These are phyloP conservation scores for Netelia fuscicornis DNA, from an alignment of 2,888 invertebrate species.

Conservation along the genomic window DNA sequence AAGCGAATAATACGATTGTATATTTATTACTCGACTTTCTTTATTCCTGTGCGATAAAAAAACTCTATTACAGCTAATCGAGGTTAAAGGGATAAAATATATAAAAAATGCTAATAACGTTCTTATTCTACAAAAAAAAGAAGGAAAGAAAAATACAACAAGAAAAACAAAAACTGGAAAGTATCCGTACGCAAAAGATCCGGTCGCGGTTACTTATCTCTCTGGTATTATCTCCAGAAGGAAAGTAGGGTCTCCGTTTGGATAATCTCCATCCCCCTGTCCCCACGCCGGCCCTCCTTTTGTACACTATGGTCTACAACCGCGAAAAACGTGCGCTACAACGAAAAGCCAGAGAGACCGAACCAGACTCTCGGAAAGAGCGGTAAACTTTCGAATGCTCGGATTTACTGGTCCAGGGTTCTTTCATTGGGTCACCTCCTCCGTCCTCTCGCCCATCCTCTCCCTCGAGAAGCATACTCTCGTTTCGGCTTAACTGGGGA, in stretches of 20 bases:
- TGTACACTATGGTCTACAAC: conserved; percentile 42
- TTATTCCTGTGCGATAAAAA: background rate
- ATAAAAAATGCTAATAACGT: background rate
- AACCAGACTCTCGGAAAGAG: background rate
- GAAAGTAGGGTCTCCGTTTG: conserved; percentile 1
- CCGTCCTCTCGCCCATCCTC: background rate
- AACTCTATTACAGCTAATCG: background rate
- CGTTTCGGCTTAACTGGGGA: conserved; percentile 60
- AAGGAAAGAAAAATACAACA: background rate
- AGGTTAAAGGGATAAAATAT: background rate
- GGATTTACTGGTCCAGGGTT: conserved; percentile 65
- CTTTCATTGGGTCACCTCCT: conserved; percentile 64
- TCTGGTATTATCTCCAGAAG: conserved; percentile 35
- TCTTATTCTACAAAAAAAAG: background rate
- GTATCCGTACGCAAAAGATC: background rate
- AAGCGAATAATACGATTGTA: background rate
- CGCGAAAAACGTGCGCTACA: conserved; percentile 33
- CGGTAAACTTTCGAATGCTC: conserved; percentile 60
- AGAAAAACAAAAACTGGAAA: background rate
- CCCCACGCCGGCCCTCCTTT: background rate
- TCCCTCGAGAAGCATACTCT: conserved; percentile 9
- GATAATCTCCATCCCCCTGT: conserved; percentile 12
- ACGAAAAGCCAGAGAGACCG: conserved; percentile 31
- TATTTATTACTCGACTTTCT: background rate
- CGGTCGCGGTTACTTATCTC: conserved; percentile 22